Percentiles rank a stretch among this genome's conserved stretches.
phyloP scores from a whole-genome alignment of 1,140 invertebrate genomes.

The Harpegnathos saltator region DNA sequence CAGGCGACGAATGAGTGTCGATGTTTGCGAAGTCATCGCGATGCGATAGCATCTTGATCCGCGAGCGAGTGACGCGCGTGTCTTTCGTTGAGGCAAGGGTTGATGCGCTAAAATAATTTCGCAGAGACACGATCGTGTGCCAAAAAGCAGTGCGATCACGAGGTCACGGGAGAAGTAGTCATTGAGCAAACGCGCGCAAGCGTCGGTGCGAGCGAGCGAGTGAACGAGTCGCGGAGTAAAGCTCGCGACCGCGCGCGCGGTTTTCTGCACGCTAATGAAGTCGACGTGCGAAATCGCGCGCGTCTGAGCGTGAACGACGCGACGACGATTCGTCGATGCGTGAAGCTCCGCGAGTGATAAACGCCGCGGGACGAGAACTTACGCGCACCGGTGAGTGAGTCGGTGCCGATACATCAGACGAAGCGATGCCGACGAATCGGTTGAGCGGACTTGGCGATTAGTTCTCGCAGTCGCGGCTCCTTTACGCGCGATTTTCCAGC shows the following conservation, averaged over 20 bases:
- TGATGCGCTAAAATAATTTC: neutral
- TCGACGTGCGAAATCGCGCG: constrained; percentile 25
- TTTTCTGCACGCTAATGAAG: constrained; percentile 22
- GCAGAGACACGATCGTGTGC: neutral
- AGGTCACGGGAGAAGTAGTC: neutral
- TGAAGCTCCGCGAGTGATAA: constrained; percentile 31
- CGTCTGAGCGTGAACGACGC: constrained; percentile 8
- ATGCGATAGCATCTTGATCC: no score
- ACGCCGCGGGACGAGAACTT: constrained; percentile 1
- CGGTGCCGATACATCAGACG: neutral
- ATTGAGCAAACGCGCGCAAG: neutral
- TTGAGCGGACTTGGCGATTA: neutral
- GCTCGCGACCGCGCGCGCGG: neutral
- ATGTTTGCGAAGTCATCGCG: neutral
- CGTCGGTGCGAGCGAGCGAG: neutral
- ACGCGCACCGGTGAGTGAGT: constrained; percentile 30
- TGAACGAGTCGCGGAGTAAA: neutral
- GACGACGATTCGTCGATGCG: neutral
- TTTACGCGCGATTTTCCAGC: neutral
- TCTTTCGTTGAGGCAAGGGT: neutral
- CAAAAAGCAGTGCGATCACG: neutral
- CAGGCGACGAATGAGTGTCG: no score
- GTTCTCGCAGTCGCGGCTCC: no score
- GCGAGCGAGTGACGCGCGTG: no score
- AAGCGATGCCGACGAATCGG: neutral